A percentile compares a stretch with the other conserved stretches of the same genome.
Evolutionary conservation across 2,888 invertebrate genomes (phyloP).

Genomic region (Carabus problematicus): DNA sequence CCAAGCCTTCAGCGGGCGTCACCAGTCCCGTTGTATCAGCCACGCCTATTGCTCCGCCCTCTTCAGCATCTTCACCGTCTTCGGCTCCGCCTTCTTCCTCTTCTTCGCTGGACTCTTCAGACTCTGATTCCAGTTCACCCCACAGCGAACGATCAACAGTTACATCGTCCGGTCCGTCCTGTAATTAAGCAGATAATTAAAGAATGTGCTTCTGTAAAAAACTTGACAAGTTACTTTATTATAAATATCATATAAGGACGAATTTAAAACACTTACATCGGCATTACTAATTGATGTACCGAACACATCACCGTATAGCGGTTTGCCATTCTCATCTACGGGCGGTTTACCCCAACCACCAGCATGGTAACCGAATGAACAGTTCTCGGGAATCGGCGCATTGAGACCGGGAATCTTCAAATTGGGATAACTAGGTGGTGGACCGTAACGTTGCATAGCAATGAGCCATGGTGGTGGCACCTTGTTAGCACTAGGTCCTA

Average conservation of each 20-base stretch:
- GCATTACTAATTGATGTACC: constrained; percentile 79
- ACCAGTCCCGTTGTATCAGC: constrained; percentile 84
- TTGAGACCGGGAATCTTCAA: constrained; percentile 97
- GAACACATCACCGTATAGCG: constrained; percentile 98
- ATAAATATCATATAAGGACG: neutral
- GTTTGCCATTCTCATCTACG: constrained; percentile 97
- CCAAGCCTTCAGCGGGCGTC: constrained; percentile 91
- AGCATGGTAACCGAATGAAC: constrained; percentile 98
- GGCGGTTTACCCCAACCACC: constrained; percentile 99
- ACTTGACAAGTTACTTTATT: constrained; percentile 6
- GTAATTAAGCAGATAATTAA: constrained; percentile 41
- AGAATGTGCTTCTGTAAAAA: neutral
- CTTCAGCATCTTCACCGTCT: constrained; percentile 63
- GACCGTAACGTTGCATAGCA: constrained; percentile 97
- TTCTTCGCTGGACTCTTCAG: constrained; percentile 76
- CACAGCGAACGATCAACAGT: constrained; percentile 93
- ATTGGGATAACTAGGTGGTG: constrained; percentile 98
- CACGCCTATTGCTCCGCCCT: constrained; percentile 60
- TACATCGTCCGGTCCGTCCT: constrained; percentile 77
- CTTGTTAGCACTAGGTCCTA: constrained; percentile 91
- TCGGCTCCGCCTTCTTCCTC: constrained; percentile 75
- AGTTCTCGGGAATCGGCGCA: constrained; percentile 97
- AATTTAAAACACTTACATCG: constrained; percentile 57
- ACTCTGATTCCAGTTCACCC: constrained; percentile 96
- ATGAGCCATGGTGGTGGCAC: constrained; percentile 96